Evolutionary conservation across 2,797 vertebrate genomes (phyloP).

Genomic region (Catharus ustulatus): DNA sequence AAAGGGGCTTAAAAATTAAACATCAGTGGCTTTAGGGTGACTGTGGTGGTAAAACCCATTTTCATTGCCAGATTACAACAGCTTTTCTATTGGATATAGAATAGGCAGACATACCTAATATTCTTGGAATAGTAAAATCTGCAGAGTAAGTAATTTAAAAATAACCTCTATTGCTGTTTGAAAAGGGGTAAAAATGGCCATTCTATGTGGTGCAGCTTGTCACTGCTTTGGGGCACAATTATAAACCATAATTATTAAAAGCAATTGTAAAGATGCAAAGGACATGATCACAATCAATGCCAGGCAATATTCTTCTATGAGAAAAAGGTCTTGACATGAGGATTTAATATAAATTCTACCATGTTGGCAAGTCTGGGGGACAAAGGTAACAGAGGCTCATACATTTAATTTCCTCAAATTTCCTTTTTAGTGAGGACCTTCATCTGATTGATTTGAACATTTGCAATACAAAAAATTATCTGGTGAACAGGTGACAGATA

Average conservation of each 20-base stretch:
- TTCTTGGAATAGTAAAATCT: not conserved
- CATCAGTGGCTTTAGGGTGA: not conserved
- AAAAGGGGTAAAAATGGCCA: not conserved
- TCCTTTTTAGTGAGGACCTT: not conserved
- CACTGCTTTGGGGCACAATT: not conserved
- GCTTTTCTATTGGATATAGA: not conserved
- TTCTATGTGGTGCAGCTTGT: not conserved
- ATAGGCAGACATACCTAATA: accelerated
- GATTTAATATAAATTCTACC: not conserved
- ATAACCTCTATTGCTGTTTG: not conserved
- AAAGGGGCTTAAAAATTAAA: conserved; percentile 24
- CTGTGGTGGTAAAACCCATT: not conserved
- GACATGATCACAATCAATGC: not conserved
- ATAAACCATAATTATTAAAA: not conserved
- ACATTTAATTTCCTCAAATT: not conserved
- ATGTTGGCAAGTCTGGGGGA: not conserved
- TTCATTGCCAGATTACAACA: not conserved
- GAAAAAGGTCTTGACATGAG: not conserved
- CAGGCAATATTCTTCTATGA: accelerated
- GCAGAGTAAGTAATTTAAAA: not conserved
- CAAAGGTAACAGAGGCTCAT: not conserved
- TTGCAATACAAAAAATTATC: not conserved
- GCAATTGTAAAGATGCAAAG: not conserved
- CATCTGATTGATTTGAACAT: not conserved
- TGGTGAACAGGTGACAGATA: not conserved